Conservation (phyloP, 2,113 vertebrate species). For the Coracopsis vasa region DNA sequence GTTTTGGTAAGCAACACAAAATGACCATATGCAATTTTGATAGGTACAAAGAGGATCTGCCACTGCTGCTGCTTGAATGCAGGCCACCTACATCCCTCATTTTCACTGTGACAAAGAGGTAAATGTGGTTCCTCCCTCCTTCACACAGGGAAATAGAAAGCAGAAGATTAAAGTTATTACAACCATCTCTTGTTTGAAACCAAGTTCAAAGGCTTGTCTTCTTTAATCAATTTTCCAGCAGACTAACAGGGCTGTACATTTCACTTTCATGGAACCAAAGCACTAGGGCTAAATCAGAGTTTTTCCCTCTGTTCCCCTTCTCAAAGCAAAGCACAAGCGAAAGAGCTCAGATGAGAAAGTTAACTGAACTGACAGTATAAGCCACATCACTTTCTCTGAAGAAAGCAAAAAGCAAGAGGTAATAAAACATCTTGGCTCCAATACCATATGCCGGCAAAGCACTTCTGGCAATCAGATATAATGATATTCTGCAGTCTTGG, state of each 20-base stretch:
- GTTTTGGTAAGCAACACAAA: neutral
- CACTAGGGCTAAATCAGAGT: neutral
- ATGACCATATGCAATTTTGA: rapidly evolving
- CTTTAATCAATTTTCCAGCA: slow-evolving; percentile 65
- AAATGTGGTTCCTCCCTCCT: slow-evolving; percentile 7
- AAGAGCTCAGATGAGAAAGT: neutral
- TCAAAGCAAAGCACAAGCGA: slow-evolving; percentile 15
- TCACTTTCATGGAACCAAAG: slow-evolving; percentile 56
- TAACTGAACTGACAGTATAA: neutral
- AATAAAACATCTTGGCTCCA: slow-evolving; percentile 38
- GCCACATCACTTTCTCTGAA: neutral
- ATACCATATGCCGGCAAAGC: neutral
- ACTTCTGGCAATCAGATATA: neutral
- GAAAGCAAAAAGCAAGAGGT: neutral
- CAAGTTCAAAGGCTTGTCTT: slow-evolving; percentile 63
- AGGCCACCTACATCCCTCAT: neutral
- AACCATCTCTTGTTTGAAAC: slow-evolving; percentile 49
- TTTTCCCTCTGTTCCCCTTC: neutral
- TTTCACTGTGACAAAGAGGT: neutral
- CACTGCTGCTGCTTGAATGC: neutral
- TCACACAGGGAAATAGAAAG: neutral
- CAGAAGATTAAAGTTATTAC: slow-evolving; percentile 57
- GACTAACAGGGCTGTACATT: slow-evolving; percentile 58
- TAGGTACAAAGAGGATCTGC: neutral
- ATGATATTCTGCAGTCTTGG: slow-evolving; percentile 56